Evolutionary conservation across 2,113 vertebrate genomes (phyloP), one percentile per base, ranked within the genome.

Genomic region (Sigmodon hispidus): DNA sequence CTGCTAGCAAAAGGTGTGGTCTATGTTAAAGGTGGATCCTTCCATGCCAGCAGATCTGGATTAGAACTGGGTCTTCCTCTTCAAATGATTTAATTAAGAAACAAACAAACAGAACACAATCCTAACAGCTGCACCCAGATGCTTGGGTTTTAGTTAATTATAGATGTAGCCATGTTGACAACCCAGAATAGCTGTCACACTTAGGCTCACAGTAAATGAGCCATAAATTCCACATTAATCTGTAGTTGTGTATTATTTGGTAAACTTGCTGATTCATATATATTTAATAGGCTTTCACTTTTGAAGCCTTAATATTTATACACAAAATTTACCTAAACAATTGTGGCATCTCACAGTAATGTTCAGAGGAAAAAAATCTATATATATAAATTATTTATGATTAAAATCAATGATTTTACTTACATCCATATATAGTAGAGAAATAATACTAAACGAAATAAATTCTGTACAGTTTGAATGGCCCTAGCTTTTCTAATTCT

Each of bases 341-440:
- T 94, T 91, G 76, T 80, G 63, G 50, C 19, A 89, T 79, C 75
- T 55, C 57, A 92, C 75, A 94, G 55, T 76, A 87, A 73, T 48
- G 52, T 93, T 77, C 70, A 88, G 36, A 90, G 70, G 26, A 83
- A 80, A 94, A 85, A 79, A 87, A 95, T 95, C 36, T 34, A 81
- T 87, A 85, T 52, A n/a, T 61, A 85, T 6, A 94, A 90, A 93
- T 92, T 95, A 96, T 86, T 93, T 95, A 94, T 72, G 45, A 90
- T 65, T 77, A 85, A 90, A 95, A 95, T 70, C 40, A 87, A 89
- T 55, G 75, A 61, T 43, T 72, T 5, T 48, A 90, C 55, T 63
- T 50, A 48, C 11, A 43, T 86, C 48, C 1, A 63, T 91, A 92
- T 94, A 94, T 34, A 95, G 48, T 7, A 85, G 22, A 88, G 29